Conservation (phyloP, 2,888 invertebrate genomes). For the Bhutanitis thaidina region DNA sequence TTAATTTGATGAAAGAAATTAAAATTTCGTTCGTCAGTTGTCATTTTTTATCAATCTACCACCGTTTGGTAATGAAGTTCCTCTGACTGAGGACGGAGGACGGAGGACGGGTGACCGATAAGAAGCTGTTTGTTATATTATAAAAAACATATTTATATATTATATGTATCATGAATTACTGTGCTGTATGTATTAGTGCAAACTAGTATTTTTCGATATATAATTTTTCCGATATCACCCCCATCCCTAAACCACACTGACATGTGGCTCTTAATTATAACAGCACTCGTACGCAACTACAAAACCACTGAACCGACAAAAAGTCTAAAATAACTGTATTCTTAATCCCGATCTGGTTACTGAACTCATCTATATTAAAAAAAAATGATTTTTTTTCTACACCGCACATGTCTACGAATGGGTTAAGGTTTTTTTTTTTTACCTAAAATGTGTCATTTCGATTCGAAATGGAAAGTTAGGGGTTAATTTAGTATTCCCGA, state of each 20-base stretch:
- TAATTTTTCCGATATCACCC: slow-evolving; percentile 24
- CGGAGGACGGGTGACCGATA: too few relatives aligned
- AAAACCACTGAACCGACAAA: slow-evolving; percentile 66
- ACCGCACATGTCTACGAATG: slow-evolving; percentile 63
- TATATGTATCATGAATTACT: too few relatives aligned
- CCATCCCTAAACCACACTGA: slow-evolving; percentile 44
- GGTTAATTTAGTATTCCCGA: slow-evolving; percentile 65
- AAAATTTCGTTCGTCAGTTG: too few relatives aligned
- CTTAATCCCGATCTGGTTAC: slow-evolving; percentile 74
- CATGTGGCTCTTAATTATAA: slow-evolving; percentile 76
- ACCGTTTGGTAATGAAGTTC: too few relatives aligned
- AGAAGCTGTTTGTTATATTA: too few relatives aligned
- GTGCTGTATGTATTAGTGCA: too few relatives aligned
- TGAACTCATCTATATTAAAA: slow-evolving; percentile 48
- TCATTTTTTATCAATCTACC: too few relatives aligned
- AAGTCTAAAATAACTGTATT: slow-evolving; percentile 67
- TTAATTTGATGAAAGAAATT: too few relatives aligned
- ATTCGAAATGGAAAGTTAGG: slow-evolving; percentile 72
- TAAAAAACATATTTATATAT: too few relatives aligned
- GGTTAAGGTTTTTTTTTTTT: slow-evolving; percentile 54
- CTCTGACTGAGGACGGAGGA: too few relatives aligned
- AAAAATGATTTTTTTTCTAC: slow-evolving; percentile 47
- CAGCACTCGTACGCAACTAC: slow-evolving; percentile 58
- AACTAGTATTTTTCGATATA: slow-evolving; percentile 16
- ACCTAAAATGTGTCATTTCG: slow-evolving; percentile 63